phyloP scores from a whole-genome alignment of 2,113 vertebrate species.

The Arvicanthis niloticus region DNA sequence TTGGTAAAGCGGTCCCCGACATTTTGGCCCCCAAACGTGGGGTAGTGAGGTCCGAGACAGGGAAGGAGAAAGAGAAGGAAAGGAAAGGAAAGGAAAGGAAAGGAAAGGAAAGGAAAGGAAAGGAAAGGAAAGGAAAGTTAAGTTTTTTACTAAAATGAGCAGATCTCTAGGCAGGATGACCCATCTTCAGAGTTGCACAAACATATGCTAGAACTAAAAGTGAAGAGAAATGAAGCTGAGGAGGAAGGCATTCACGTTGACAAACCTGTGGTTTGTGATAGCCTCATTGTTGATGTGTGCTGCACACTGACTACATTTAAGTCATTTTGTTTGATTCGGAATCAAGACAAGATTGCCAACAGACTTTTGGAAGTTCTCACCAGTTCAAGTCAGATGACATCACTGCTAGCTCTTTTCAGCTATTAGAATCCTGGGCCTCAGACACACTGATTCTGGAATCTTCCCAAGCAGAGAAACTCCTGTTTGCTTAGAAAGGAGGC shows the following conservation, averaged over 20 bases:
- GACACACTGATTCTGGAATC: constrained; percentile 9
- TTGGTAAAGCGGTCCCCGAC: too few relatives aligned
- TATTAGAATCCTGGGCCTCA: not conserved
- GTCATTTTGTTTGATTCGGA: constrained; percentile 57
- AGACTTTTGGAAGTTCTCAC: constrained; percentile 62
- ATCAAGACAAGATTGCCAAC: not conserved
- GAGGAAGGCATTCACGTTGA: not conserved
- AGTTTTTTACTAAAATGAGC: constrained; percentile 1
- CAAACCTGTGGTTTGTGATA: not conserved
- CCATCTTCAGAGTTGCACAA: not conserved
- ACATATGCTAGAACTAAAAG: constrained; percentile 19
- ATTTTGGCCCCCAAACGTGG: too few relatives aligned
- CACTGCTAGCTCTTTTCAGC: constrained; percentile 1
- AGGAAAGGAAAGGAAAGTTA: not conserved
- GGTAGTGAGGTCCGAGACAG: too few relatives aligned
- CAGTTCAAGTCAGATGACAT: constrained; percentile 35
- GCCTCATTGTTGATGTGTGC: not conserved
- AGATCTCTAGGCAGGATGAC: not conserved
- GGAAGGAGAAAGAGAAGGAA: too few relatives aligned
- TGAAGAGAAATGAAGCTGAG: constrained; percentile 21
- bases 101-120: too few relatives aligned
- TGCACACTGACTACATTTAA: constrained; percentile 1
- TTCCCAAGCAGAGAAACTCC: constrained; percentile 33
- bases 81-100: too few relatives aligned
- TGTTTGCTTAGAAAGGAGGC: not conserved